These are phyloP conservation scores for Drosophila lutescens DNA, from an alignment of 2,888 invertebrate genomes.

Conservation along the genomic window DNA sequence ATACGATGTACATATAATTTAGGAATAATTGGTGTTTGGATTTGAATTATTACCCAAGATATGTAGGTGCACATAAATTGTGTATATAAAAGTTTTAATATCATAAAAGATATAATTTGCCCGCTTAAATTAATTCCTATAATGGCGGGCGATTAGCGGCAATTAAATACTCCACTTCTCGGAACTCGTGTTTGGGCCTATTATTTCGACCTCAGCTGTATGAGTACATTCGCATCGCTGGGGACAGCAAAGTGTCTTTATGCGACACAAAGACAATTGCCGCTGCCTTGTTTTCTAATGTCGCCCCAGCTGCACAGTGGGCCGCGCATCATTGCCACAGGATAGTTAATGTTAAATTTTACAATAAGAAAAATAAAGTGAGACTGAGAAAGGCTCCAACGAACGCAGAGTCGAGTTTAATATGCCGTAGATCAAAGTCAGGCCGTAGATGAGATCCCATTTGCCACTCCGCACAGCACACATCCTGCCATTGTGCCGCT, in stretches of 20 bases:
- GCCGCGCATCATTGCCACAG: slow-evolving; percentile 1
- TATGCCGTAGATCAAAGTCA: slow-evolving; percentile 42
- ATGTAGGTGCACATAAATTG: too few relatives aligned
- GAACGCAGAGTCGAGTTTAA: slow-evolving; percentile 15
- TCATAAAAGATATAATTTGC: too few relatives aligned
- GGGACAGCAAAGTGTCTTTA: slow-evolving; percentile 71
- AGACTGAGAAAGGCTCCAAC: background rate
- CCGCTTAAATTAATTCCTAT: too few relatives aligned
- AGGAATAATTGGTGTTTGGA: too few relatives aligned
- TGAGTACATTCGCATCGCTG: slow-evolving; percentile 1
- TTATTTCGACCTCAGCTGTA: background rate
- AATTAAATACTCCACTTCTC: background rate
- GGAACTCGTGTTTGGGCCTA: background rate
- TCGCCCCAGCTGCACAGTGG: slow-evolving; percentile 52
- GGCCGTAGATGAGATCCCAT: slow-evolving; percentile 15
- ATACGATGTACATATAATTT: too few relatives aligned
- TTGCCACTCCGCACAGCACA: slow-evolving; percentile 19
- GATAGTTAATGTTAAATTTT: slow-evolving; percentile 26
- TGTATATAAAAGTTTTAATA: too few relatives aligned
- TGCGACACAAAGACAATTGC: slow-evolving; percentile 62
- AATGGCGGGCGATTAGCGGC: too few relatives aligned
- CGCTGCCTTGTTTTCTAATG: slow-evolving; percentile 39
- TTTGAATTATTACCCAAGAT: too few relatives aligned
- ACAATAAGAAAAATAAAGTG: background rate
- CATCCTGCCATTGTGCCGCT: slow-evolving; percentile 13